These are phyloP conservation scores for Hypomesus transpacificus DNA, from an alignment of 2,113 vertebrate species.

Conservation along the genomic window DNA sequence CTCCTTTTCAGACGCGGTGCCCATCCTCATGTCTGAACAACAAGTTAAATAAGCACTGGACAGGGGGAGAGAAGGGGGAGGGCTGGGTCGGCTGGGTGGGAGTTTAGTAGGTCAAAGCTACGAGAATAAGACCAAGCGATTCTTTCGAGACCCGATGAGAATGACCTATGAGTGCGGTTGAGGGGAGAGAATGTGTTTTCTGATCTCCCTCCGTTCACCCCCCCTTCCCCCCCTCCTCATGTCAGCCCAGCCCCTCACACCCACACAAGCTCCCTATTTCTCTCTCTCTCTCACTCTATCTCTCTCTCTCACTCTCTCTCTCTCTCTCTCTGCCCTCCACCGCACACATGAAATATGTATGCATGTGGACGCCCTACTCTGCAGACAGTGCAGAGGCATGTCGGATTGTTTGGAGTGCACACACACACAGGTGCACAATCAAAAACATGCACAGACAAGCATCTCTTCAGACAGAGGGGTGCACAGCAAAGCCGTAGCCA, in stretches of 20 bases:
- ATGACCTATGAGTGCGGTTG: constrained; percentile 12
- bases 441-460: not conserved
- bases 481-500: too few species aligned
- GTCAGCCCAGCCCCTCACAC: not conserved
- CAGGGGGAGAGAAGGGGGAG: too few species aligned
- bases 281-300: not conserved
- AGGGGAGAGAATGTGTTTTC: constrained; percentile 18
- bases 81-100: not conserved
- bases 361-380: not conserved
- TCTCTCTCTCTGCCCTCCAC: not conserved
- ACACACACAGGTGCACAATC: constrained; percentile 14
- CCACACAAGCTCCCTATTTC: not conserved
- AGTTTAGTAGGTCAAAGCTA: constrained; percentile 26
- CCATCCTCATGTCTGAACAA: not conserved
- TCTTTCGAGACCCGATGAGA: constrained; percentile 28
- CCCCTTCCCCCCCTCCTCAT: constrained; percentile 4
- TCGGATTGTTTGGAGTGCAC: not conserved
- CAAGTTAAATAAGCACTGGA: not conserved
- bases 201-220: constrained; percentile 10
- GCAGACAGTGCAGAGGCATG: constrained; percentile 6
- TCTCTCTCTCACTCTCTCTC: not conserved
- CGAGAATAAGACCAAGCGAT: constrained; percentile 33
- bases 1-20: not conserved
- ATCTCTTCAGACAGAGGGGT: too few species aligned
- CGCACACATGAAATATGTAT: constrained; percentile 17